These are phyloP conservation scores for Spea bombifrons DNA, from an alignment of 2,113 vertebrate genomes.

Conservation along the genomic window DNA sequence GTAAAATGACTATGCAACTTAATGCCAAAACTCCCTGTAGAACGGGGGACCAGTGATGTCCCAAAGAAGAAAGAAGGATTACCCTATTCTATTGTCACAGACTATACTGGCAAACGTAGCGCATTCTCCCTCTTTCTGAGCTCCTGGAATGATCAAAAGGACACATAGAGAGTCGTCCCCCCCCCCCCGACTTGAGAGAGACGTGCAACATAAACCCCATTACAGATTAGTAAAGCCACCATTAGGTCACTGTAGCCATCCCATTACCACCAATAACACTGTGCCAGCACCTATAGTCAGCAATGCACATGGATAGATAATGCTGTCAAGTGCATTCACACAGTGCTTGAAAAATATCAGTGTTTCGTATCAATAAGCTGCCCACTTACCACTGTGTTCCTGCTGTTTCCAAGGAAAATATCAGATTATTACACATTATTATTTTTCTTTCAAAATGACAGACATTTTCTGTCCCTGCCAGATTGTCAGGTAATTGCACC, in stretches of 20 bases:
- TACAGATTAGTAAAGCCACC: background rate
- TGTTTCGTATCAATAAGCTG: constrained; percentile 2
- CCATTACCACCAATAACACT: constrained; percentile 12
- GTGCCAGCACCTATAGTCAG: background rate
- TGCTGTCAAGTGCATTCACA: background rate
- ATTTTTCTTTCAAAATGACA: too few relatives aligned
- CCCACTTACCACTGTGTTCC: background rate
- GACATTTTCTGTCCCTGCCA: too few relatives aligned
- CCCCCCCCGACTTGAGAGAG: background rate
- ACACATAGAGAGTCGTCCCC: too few relatives aligned
- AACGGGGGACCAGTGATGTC: too few relatives aligned
- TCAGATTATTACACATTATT: background rate
- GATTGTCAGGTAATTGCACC: too few relatives aligned
- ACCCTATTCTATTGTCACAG: too few relatives aligned
- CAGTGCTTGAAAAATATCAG: constrained; percentile 5
- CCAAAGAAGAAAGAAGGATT: too few relatives aligned
- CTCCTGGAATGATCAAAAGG: too few relatives aligned
- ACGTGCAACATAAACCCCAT: background rate
- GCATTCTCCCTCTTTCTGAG: too few relatives aligned
- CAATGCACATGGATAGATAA: constrained; percentile 7
- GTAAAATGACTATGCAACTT: too few relatives aligned
- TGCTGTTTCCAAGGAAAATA: background rate
- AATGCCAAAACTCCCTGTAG: too few relatives aligned
- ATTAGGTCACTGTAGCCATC: background rate
- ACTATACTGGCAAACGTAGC: too few relatives aligned